Conservation (phyloP, 2,888 invertebrate species). For the Drosophila quinaria region DNA sequence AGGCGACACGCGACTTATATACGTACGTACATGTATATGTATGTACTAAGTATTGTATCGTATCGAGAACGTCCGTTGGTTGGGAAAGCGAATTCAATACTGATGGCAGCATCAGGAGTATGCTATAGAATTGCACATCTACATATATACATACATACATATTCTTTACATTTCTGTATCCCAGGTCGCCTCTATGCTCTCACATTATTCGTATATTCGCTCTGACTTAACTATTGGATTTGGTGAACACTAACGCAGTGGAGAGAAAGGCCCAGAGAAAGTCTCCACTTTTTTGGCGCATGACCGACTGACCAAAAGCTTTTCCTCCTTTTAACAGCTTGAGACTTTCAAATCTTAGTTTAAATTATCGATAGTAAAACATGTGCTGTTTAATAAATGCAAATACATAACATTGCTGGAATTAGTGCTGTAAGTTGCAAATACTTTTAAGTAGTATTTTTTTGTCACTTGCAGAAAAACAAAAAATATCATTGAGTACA, state of each 20-base stretch:
- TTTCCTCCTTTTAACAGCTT: conserved; percentile 14
- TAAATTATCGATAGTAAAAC: conserved; percentile 23
- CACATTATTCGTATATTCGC: conserved; percentile 28
- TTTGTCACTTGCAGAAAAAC: neutral
- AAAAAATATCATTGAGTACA: neutral
- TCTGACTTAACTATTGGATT: conserved; percentile 19
- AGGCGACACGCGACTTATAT: conserved; percentile 51
- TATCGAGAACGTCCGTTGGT: conserved; percentile 64
- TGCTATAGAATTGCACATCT: conserved; percentile 21
- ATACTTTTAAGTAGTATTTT: neutral
- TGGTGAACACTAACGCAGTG: conserved; percentile 7
- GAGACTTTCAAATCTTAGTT: neutral
- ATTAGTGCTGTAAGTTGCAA: neutral
- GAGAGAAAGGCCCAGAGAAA: conserved; percentile 27
- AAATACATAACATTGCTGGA: neutral
- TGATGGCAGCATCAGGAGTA: conserved; percentile 55
- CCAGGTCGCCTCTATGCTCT: conserved; percentile 35
- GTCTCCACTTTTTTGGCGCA: conserved; percentile 47
- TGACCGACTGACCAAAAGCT: conserved; percentile 33
- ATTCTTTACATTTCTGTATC: conserved; percentile 55
- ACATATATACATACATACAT: conserved; percentile 17
- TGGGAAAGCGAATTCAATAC: conserved; percentile 72
- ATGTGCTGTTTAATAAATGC: neutral
- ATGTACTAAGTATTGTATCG: conserved; percentile 14
- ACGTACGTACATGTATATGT: conserved; percentile 18